These are phyloP conservation scores for Podabrus alpinus DNA, from an alignment of 2,888 invertebrate species.

Conservation along the genomic window DNA sequence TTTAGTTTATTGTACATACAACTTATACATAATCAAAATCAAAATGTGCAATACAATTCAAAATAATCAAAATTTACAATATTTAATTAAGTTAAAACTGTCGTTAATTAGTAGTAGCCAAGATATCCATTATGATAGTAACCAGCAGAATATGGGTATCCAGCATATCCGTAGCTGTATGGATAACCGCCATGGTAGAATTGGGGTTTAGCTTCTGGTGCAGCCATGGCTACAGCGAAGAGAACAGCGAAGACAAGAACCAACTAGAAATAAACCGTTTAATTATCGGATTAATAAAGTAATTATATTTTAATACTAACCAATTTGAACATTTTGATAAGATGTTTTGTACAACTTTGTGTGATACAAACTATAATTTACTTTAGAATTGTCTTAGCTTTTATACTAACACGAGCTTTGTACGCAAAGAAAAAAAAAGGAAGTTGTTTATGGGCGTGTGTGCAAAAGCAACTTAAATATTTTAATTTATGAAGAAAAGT, in stretches of 20 bases:
- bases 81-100: background rate
- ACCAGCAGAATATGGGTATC: constrained; percentile 2
- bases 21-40: background rate
- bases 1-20: background rate
- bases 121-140: background rate
- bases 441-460: background rate
- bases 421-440: background rate
- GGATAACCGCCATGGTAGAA: background rate
- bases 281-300: background rate
- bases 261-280: constrained; percentile 19
- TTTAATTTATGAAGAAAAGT: background rate
- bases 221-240: constrained; percentile 28
- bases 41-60: background rate
- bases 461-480: background rate
- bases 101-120: background rate
- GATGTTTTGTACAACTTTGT: constrained; percentile 3
- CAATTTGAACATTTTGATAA: constrained; percentile 14
- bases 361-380: constrained; percentile 7
- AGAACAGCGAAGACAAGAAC: constrained; percentile 23
- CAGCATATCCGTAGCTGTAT: constrained; percentile 6
- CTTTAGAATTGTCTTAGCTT: background rate
- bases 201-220: constrained; percentile 22
- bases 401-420: background rate
- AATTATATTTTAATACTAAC: background rate
- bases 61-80: background rate